Evolutionary conservation across 2,113 vertebrate genomes (phyloP).

Genomic region (Zosterops hypoxanthus): DNA sequence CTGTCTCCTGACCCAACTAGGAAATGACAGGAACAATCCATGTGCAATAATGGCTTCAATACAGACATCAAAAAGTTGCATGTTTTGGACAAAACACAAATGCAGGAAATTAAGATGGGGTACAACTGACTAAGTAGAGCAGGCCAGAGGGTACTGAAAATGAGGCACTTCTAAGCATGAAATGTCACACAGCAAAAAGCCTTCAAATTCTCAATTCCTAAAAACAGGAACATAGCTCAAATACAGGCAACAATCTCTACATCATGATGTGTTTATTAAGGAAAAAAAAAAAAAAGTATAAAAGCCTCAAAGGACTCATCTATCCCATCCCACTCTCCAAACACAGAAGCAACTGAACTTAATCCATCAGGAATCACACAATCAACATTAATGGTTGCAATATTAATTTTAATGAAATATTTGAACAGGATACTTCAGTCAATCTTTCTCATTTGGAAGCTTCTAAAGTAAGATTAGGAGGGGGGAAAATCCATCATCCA

Average conservation of each 20-base stretch:
- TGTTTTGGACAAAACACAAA: neutral
- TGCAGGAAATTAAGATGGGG: neutral
- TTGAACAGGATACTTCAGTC: neutral
- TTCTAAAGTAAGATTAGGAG: neutral
- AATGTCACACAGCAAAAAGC: neutral
- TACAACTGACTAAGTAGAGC: neutral
- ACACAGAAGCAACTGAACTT: neutral
- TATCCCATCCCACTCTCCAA: neutral
- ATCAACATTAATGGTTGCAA: neutral
- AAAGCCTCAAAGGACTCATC: neutral
- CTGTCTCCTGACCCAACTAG: neutral
- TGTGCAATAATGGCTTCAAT: neutral
- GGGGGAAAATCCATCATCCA: rapidly evolving
- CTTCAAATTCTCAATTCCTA: neutral
- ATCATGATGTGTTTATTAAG: neutral
- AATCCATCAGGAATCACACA: neutral
- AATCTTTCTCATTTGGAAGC: neutral
- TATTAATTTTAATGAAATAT: neutral
- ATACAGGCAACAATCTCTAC: neutral
- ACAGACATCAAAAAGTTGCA: neutral
- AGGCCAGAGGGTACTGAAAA: neutral
- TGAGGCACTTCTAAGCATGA: neutral
- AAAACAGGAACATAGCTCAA: neutral
- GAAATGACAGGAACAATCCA: neutral
- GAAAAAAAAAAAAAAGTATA: neutral